A percentile compares a stretch with the other conserved stretches of the same genome.
phyloP scores from a whole-genome alignment of 2,797 vertebrate genomes.

The Nothura maculosa region DNA sequence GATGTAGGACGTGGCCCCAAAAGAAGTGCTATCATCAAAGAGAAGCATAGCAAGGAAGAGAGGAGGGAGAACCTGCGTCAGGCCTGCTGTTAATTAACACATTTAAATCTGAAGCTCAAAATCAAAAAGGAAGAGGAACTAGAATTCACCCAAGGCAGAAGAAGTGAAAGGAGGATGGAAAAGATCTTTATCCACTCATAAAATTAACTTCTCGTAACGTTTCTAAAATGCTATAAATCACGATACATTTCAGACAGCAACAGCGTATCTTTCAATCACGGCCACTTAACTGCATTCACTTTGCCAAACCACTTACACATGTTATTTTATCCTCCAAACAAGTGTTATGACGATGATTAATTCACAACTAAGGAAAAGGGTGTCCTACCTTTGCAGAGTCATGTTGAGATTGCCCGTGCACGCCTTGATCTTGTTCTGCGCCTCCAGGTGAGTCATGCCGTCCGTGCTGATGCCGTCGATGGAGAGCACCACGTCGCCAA shows the following conservation, averaged over 20 bases:
- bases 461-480: constrained; percentile 93
- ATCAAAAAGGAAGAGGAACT: not conserved
- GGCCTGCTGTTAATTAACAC: not conserved
- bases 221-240: constrained; percentile 22
- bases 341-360: not conserved
- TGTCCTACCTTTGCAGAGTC: constrained; percentile 93
- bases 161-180: not conserved
- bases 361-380: not conserved
- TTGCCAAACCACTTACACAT: not conserved
- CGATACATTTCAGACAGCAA: not conserved
- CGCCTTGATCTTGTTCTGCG: constrained; percentile 99
- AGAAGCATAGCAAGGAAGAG: accelerated
- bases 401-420: constrained; percentile 91
- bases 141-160: not conserved
- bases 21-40: not conserved
- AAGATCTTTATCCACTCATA: not conserved
- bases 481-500: constrained; percentile 93
- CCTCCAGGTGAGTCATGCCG: constrained; percentile 96
- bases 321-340: not conserved
- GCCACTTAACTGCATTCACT: not conserved
- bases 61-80: not conserved
- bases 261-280: not conserved
- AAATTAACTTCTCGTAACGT: not conserved
- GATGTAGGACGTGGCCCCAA: not conserved
- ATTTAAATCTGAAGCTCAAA: not conserved